phyloP scores from a whole-genome alignment of 2,113 vertebrate species.

The Mola mola region DNA sequence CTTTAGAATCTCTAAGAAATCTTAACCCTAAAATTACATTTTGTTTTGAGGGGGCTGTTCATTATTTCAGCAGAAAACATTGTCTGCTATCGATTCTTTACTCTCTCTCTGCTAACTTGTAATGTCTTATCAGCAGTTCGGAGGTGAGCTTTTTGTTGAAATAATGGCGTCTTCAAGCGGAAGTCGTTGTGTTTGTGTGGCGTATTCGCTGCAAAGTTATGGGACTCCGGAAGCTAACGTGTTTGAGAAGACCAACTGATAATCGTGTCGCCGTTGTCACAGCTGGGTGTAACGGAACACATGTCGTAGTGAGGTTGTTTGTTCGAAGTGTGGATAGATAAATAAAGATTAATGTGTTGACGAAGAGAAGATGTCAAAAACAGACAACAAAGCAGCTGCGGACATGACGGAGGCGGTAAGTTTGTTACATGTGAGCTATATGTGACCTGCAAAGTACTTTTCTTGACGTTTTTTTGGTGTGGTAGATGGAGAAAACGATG shows the following conservation, averaged over 20 bases:
- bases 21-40: too few relatives aligned
- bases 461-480: not conserved
- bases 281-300: not conserved
- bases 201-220: constrained; percentile 45
- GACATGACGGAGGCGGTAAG: constrained; percentile 72
- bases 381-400: constrained; percentile 49
- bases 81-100: too few relatives aligned
- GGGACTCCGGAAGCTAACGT: constrained; percentile 5
- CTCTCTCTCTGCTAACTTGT: too few relatives aligned
- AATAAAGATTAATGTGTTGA: accelerated
- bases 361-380: constrained; percentile 62
- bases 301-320: accelerated
- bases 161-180: not conserved
- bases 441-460: not conserved
- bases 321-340: accelerated
- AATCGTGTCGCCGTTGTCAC: not conserved
- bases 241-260: not conserved
- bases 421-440: not conserved
- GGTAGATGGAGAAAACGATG: constrained; percentile 86
- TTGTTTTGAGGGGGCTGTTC: too few relatives aligned
- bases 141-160: constrained; percentile 55
- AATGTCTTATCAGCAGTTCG: too few relatives aligned
- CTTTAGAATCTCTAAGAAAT: too few relatives aligned
- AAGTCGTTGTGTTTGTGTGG: constrained; percentile 2
- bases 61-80: too few relatives aligned